A percentile compares a stretch with the other conserved stretches of the same genome.
These are phyloP conservation scores for Lampris incognitus DNA, from an alignment of 2,113 vertebrate species.

Conservation along the genomic window DNA sequence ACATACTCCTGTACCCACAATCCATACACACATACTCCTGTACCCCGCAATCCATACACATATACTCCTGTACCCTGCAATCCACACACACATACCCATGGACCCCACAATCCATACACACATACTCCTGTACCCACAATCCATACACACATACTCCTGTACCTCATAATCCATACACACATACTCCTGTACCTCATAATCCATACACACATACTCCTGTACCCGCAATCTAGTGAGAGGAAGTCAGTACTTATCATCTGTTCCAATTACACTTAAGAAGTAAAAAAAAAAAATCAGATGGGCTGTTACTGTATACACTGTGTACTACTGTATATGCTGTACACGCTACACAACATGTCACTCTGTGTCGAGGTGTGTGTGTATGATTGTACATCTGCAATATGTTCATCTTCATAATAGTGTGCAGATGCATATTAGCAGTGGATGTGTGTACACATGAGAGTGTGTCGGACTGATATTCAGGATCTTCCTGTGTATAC, in stretches of 20 bases:
- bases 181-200: slow-evolving; percentile 3
- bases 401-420: too few species aligned
- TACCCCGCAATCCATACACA: neutral
- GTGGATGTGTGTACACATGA: too few species aligned
- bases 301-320: neutral
- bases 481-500: too few species aligned
- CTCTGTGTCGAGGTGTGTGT: too few species aligned
- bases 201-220: slow-evolving; percentile 2
- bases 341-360: too few species aligned
- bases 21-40: neutral
- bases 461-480: too few species aligned
- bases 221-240: neutral
- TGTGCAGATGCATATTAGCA: too few species aligned
- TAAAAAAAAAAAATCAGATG: slow-evolving; percentile 50
- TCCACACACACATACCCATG: neutral
- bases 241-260: slow-evolving; percentile 63
- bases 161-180: neutral
- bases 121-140: slow-evolving; percentile 6
- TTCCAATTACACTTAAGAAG: slow-evolving; percentile 43
- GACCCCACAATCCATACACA: neutral
- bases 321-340: slow-evolving; percentile 13
- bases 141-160: neutral
- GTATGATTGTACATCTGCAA: too few species aligned
- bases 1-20: slow-evolving; percentile 4
- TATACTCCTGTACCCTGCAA: neutral